Evolutionary conservation across 2,888 invertebrate species (phyloP).

Genomic region (Drosophila quinaria): DNA sequence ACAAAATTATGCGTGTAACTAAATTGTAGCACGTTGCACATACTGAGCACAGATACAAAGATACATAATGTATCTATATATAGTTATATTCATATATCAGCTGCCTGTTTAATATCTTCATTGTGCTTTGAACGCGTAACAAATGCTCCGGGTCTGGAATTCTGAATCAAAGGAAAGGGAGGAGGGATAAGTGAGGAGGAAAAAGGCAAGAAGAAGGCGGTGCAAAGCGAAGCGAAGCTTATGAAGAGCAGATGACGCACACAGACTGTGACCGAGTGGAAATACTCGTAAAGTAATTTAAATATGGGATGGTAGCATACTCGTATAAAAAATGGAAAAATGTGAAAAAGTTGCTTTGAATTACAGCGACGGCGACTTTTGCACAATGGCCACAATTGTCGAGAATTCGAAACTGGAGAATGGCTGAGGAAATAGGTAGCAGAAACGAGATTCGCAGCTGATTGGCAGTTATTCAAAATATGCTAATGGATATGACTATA

Average conservation of each 20-base stretch:
- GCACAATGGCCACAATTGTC: slow-evolving; percentile 73
- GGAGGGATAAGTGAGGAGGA: not conserved
- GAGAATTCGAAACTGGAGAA: slow-evolving; percentile 36
- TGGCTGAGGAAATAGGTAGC: slow-evolving; percentile 36
- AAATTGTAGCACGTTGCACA: slow-evolving; percentile 56
- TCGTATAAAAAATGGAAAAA: slow-evolving; percentile 4
- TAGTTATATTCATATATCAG: slow-evolving; percentile 35
- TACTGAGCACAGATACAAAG: slow-evolving; percentile 27
- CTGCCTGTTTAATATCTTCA: slow-evolving; percentile 68
- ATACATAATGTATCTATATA: slow-evolving; percentile 18
- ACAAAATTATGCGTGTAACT: slow-evolving; percentile 78
- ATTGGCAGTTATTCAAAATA: slow-evolving; percentile 71
- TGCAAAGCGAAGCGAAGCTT: slow-evolving; percentile 37
- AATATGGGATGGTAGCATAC: slow-evolving; percentile 65
- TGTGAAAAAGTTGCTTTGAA: slow-evolving; percentile 60
- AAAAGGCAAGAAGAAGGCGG: not conserved
- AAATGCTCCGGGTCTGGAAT: slow-evolving; percentile 45
- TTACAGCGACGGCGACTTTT: slow-evolving; percentile 52
- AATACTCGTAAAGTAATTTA: slow-evolving; percentile 72
- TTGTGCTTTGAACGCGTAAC: slow-evolving; percentile 60
- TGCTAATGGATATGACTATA: slow-evolving; percentile 44
- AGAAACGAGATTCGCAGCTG: slow-evolving; percentile 64
- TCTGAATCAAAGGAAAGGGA: not conserved
- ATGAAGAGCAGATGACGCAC: slow-evolving; percentile 59
- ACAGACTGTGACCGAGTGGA: slow-evolving; percentile 56